Evolutionary conservation across 2,113 vertebrate species (phyloP).

Genomic region (Hiodon alosoides): DNA sequence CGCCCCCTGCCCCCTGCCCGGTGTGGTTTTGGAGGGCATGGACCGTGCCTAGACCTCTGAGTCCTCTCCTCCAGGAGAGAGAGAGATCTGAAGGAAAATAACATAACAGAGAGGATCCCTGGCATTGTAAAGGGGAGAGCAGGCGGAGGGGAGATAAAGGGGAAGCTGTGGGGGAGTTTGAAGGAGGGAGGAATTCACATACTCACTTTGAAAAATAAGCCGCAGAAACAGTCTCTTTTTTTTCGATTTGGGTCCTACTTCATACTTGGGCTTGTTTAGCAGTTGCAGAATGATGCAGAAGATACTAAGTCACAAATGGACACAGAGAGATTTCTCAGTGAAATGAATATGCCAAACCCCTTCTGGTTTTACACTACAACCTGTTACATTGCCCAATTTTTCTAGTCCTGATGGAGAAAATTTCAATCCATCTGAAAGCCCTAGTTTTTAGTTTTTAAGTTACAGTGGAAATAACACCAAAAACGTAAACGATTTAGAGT

Average conservation of each 20-base stretch:
- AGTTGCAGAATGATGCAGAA: not conserved
- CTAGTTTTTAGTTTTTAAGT: too few relatives aligned
- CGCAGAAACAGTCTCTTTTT: not conserved
- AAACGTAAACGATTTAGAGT: too few relatives aligned
- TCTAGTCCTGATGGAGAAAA: too few relatives aligned
- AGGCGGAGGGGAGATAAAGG: not conserved
- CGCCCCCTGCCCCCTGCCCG: not conserved
- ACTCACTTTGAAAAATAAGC: not conserved
- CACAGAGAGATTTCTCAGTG: too few relatives aligned
- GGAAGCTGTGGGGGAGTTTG: not conserved
- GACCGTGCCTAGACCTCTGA: slow-evolving; percentile 24
- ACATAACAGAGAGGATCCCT: slow-evolving; percentile 35
- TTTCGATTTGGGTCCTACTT: not conserved
- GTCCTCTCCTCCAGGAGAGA: slow-evolving; percentile 16
- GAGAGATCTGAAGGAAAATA: slow-evolving; percentile 31
- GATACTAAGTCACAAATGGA: too few relatives aligned
- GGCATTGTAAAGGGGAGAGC: slow-evolving; percentile 9
- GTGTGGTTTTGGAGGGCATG: slow-evolving; percentile 36
- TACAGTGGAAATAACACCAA: too few relatives aligned
- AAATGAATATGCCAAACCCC: too few relatives aligned
- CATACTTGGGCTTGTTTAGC: not conserved
- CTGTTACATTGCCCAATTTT: too few relatives aligned
- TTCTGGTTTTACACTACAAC: too few relatives aligned
- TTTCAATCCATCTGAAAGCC: too few relatives aligned
- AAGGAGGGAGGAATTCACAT: not conserved